These are phyloP conservation scores for Seira sanloemensis DNA, from an alignment of 2,888 invertebrate species.

Conservation along the genomic window DNA sequence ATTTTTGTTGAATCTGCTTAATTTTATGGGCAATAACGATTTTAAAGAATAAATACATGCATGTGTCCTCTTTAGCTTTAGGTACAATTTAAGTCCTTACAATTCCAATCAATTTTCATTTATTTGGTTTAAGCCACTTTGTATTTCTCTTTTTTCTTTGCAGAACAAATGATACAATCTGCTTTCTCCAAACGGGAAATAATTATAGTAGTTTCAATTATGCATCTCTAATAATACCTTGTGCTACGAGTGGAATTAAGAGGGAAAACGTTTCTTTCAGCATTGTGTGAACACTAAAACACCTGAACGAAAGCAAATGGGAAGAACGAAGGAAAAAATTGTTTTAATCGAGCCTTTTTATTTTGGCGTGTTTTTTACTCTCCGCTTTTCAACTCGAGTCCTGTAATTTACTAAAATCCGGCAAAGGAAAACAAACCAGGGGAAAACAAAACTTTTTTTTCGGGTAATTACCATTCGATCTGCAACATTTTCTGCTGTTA, in stretches of 20 bases:
- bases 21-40: no score
- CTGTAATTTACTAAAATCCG: not conserved
- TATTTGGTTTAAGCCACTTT: no score
- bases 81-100: no score
- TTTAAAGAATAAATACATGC: no score
- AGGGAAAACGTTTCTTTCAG: not conserved
- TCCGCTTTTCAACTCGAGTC: not conserved
- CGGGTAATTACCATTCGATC: constrained; percentile 31
- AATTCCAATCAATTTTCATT: no score
- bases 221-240: constrained; percentile 28
- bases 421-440: not conserved
- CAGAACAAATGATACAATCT: not conserved
- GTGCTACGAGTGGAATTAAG: not conserved
- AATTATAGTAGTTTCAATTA: constrained; percentile 26
- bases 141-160: not conserved
- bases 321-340: no score
- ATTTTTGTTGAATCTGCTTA: no score
- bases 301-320: not conserved
- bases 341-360: not conserved
- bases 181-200: not conserved
- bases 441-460: not conserved
- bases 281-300: not conserved
- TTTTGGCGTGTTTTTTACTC: not conserved
- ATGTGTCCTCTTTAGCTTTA: no score
- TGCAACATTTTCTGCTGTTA: constrained; percentile 22